Percentiles rank a stretch among this genome's conserved stretches.
Conservation (phyloP, 35 echinoderm and acorn worm genomes). For the Nesometra sesokonis region DNA sequence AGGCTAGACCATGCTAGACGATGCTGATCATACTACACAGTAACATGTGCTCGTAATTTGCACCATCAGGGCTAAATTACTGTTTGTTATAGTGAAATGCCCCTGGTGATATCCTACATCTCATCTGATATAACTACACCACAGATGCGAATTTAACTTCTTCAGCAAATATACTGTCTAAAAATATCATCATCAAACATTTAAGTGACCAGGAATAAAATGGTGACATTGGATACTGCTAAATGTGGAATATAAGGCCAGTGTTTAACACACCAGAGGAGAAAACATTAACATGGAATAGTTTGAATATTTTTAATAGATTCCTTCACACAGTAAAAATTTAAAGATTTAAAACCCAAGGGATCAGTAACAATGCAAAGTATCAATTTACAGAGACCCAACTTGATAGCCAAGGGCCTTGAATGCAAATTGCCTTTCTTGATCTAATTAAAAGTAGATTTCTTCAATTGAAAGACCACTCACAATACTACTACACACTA, state of each 20-base stretch:
- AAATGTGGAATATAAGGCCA: background rate
- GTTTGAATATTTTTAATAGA: background rate
- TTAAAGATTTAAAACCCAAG: background rate
- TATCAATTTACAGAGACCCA: background rate
- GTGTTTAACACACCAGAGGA: background rate
- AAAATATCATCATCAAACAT: background rate
- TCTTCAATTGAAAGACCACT: background rate
- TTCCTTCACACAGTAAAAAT: background rate
- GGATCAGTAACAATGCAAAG: background rate
- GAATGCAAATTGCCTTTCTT: background rate
- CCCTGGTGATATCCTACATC: background rate
- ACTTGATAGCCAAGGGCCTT: background rate
- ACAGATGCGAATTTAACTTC: background rate
- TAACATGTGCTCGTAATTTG: background rate
- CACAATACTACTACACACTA: no score
- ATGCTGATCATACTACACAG: background rate
- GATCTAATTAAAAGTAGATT: background rate
- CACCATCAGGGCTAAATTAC: background rate
- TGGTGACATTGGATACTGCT: background rate
- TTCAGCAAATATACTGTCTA: background rate
- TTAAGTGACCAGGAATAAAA: background rate
- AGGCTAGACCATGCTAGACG: background rate
- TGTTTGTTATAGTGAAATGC: background rate
- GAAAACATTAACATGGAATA: background rate
- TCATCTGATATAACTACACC: no score